A percentile compares a stretch with the other conserved stretches of the same genome.
Conservation (phyloP, 2,888 invertebrate genomes). For the Pyrrhopygopsis socrates region DNA sequence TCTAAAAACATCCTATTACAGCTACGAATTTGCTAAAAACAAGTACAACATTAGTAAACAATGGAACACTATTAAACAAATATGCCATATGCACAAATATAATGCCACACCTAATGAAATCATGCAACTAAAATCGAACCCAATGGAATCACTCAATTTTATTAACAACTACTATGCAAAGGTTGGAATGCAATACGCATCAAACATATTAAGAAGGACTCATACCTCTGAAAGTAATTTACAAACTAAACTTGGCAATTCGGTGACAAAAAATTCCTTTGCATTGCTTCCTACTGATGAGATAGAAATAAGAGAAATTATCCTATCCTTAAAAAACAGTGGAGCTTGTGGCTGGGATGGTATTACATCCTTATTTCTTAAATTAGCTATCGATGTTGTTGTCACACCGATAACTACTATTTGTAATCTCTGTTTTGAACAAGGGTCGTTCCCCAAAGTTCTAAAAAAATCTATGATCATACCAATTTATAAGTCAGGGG, state of each 20-base stretch:
- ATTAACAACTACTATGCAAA: constrained; percentile 6
- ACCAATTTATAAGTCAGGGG: constrained; percentile 12
- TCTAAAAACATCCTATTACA: not conserved
- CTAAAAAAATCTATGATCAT: constrained; percentile 2
- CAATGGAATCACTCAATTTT: not conserved
- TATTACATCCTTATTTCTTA: not conserved
- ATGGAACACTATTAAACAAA: not conserved
- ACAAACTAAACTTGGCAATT: not conserved
- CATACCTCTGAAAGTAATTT: not conserved
- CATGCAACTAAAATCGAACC: not conserved
- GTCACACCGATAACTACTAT: not conserved
- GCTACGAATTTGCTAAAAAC: not conserved
- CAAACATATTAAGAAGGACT: not conserved
- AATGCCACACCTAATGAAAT: constrained; percentile 1
- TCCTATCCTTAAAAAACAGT: constrained; percentile 8
- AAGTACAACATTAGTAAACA: not conserved
- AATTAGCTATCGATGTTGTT: not conserved
- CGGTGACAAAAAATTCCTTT: not conserved
- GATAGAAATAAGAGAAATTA: not conserved
- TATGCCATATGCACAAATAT: not conserved
- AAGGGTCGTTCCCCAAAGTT: constrained; percentile 1
- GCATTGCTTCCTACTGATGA: constrained; percentile 11
- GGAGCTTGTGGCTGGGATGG: constrained; percentile 13
- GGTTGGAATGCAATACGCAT: not conserved
- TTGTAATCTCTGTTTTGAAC: constrained; percentile 17